Evolutionary conservation across 2,888 invertebrate species (phyloP).

Genomic region (Troides helena): DNA sequence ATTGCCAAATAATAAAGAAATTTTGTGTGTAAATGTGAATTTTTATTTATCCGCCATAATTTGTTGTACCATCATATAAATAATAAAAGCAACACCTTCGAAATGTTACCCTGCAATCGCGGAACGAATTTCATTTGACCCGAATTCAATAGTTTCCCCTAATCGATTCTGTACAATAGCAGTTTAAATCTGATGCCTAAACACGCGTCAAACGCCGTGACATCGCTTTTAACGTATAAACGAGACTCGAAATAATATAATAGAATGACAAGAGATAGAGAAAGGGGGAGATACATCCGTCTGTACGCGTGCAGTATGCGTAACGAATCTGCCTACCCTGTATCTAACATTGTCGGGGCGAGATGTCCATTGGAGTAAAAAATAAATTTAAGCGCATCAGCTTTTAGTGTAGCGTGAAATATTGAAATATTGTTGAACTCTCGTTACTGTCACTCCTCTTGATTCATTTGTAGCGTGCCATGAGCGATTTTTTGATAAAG

Average conservation of each 20-base stretch:
- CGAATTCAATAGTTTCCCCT: slow-evolving; percentile 48
- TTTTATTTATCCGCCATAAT: not conserved
- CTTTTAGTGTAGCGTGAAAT: slow-evolving; percentile 61
- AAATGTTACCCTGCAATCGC: slow-evolving; percentile 6
- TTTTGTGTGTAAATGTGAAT: too few species aligned
- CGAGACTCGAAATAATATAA: slow-evolving; percentile 67
- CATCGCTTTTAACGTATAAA: slow-evolving; percentile 65
- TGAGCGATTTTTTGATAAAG: slow-evolving; percentile 32
- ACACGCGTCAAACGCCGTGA: slow-evolving; percentile 75
- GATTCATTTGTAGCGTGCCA: slow-evolving; percentile 37
- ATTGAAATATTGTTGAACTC: slow-evolving; percentile 64
- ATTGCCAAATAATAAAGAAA: too few species aligned
- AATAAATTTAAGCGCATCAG: slow-evolving; percentile 63
- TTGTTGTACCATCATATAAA: not conserved
- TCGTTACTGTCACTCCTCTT: slow-evolving; percentile 45
- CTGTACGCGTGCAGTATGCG: slow-evolving; percentile 57
- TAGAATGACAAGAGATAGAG: slow-evolving; percentile 62
- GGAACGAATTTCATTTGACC: slow-evolving; percentile 24
- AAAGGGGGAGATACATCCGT: slow-evolving; percentile 53
- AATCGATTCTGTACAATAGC: slow-evolving; percentile 64
- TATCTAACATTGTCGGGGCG: slow-evolving; percentile 50
- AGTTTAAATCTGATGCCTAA: slow-evolving; percentile 69
- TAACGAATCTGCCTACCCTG: slow-evolving; percentile 64
- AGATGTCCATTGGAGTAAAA: slow-evolving; percentile 62
- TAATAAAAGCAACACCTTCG: not conserved